Percentiles rank a stretch among this genome's conserved stretches.
These are phyloP conservation scores for Acromyrmex heyeri DNA, from an alignment of 1,140 invertebrate genomes.

Conservation along the genomic window DNA sequence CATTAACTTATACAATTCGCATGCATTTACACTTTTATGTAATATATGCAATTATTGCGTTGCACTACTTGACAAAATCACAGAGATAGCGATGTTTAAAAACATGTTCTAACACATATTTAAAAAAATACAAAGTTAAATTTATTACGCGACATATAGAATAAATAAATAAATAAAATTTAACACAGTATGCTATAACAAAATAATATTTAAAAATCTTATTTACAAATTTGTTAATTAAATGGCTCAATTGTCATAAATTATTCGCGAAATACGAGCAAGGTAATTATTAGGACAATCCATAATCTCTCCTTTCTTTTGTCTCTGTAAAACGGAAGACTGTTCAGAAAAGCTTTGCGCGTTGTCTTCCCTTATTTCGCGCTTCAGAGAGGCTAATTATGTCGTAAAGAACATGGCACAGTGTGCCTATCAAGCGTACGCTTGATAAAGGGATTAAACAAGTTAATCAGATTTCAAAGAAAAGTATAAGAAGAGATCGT, in stretches of 20 bases:
- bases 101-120: neutral
- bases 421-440: slow-evolving; percentile 52
- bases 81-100: slow-evolving; percentile 1
- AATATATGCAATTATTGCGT: slow-evolving; percentile 58
- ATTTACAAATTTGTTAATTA: slow-evolving; percentile 50
- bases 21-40: slow-evolving; percentile 63
- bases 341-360: slow-evolving; percentile 54
- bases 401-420: slow-evolving; percentile 54
- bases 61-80: slow-evolving; percentile 27
- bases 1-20: slow-evolving; percentile 64
- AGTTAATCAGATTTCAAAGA: slow-evolving; percentile 61
- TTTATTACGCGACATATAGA: neutral
- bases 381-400: slow-evolving; percentile 61
- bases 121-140: neutral
- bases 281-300: slow-evolving; percentile 59
- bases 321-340: slow-evolving; percentile 48
- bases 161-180: slow-evolving; percentile 3
- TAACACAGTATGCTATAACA: neutral
- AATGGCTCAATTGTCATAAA: slow-evolving; percentile 35
- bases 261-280: slow-evolving; percentile 42
- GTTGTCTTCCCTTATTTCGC: slow-evolving; percentile 61
- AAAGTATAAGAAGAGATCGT: slow-evolving; percentile 17
- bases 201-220: slow-evolving; percentile 2
- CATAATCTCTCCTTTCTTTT: slow-evolving; percentile 58
- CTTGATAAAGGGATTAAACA: slow-evolving; percentile 54